Conservation (phyloP, 2,888 invertebrate genomes). For the Euplexia lucipara region DNA sequence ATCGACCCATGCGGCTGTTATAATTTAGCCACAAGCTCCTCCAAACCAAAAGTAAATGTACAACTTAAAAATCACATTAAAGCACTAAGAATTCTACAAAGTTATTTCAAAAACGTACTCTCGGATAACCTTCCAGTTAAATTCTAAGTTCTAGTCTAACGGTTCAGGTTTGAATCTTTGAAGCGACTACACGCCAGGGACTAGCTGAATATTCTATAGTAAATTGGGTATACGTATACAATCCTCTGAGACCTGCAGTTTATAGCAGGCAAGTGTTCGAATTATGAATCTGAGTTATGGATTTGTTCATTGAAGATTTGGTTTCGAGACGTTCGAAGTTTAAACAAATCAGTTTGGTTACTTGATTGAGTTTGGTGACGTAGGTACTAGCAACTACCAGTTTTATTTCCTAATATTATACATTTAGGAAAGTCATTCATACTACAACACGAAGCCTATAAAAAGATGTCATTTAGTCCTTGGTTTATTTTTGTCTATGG, state of each 20-base stretch:
- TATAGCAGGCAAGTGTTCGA: conserved; percentile 36
- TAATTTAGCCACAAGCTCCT: no score
- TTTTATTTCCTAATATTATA: no score
- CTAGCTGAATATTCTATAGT: conserved; percentile 67
- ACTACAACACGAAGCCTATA: no score
- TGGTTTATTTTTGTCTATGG: no score
- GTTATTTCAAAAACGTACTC: conserved; percentile 29
- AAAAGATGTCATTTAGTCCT: no score
- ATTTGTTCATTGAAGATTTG: neutral
- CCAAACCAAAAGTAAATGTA: no score
- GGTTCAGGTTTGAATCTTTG: conserved; percentile 65
- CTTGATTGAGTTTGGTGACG: neutral
- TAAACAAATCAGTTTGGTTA: neutral
- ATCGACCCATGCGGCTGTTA: no score
- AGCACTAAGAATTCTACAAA: conserved; percentile 6
- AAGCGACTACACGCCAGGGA: conserved; percentile 63
- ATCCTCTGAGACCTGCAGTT: conserved; percentile 58
- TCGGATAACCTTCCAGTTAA: conserved; percentile 33
- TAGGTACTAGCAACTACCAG: no score
- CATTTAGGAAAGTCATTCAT: no score
- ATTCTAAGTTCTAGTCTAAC: conserved; percentile 45
- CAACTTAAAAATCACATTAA: conserved; percentile 3
- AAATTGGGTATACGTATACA: conserved; percentile 72
- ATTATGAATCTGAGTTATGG: conserved; percentile 32
- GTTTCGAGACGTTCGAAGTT: conserved; percentile 2